These are phyloP conservation scores for Andricus grossulariae DNA, from an alignment of 1,140 invertebrate species.

Conservation along the genomic window DNA sequence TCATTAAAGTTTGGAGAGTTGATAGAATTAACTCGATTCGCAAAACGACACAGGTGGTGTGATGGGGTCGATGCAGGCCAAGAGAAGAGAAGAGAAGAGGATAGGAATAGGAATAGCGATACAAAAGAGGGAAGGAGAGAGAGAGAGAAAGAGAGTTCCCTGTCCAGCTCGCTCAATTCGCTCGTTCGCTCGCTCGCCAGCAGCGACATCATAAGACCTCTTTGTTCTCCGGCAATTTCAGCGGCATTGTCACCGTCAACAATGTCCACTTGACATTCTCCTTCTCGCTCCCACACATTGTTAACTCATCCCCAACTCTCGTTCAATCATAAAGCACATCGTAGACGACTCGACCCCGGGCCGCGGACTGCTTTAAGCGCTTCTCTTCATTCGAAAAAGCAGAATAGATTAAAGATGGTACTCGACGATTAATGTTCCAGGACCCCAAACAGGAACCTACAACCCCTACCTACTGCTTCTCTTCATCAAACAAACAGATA, in stretches of 20 bases:
- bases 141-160: constrained; percentile 2
- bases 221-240: constrained; percentile 77
- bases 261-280: constrained; percentile 77
- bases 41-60: constrained; percentile 7
- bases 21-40: background rate
- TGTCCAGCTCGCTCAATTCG: constrained; percentile 61
- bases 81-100: background rate
- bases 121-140: background rate
- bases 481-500: too few relatives aligned
- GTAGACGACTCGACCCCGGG: constrained; percentile 52
- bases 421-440: constrained; percentile 27
- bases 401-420: constrained; percentile 30
- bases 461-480: too few relatives aligned
- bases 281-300: constrained; percentile 69
- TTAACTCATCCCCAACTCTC: constrained; percentile 63
- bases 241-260: constrained; percentile 76
- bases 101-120: background rate
- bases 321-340: constrained; percentile 74
- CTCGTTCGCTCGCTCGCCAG: constrained; percentile 68
- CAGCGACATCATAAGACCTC: constrained; percentile 76
- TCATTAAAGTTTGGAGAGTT: background rate
- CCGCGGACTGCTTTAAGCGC: constrained; percentile 33
- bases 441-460: too few relatives aligned
- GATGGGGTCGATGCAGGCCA: constrained; percentile 4
- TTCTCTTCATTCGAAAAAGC: constrained; percentile 31